Conservation (phyloP, 2,888 invertebrate species). For the Anthrax anthrax region DNA sequence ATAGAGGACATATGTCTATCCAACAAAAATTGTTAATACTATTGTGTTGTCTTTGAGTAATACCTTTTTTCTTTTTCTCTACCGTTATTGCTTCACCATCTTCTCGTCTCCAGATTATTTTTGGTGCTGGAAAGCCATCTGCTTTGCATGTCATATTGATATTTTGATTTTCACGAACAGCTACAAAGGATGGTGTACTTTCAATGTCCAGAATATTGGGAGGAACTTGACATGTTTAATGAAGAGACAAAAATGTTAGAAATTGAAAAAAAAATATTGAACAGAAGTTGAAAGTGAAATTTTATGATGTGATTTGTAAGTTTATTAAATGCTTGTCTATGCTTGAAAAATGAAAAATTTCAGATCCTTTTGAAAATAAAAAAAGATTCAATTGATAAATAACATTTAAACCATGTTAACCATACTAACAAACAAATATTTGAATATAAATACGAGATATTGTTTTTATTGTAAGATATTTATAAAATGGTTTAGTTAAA, state of each 20-base stretch:
- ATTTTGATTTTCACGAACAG: conserved; percentile 86
- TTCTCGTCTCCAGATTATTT: conserved; percentile 86
- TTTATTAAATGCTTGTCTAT: conserved; percentile 59
- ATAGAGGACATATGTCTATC: too few species aligned
- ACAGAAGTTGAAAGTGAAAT: too few species aligned
- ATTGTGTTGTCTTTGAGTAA: too few species aligned
- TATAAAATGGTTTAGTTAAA: too few species aligned
- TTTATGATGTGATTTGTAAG: too few species aligned
- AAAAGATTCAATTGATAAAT: too few species aligned
- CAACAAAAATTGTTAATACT: too few species aligned
- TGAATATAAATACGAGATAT: too few species aligned
- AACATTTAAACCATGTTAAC: too few species aligned
- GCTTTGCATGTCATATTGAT: conserved; percentile 84
- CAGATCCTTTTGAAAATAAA: conserved; percentile 76
- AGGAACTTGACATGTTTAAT: conserved; percentile 50
- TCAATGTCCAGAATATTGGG: conserved; percentile 83
- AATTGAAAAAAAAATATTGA: not conserved
- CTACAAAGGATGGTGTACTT: conserved; percentile 82
- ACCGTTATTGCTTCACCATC: conserved; percentile 77
- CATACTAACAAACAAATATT: too few species aligned
- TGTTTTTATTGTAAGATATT: too few species aligned
- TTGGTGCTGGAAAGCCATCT: conserved; percentile 80
- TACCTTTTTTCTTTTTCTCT: conserved; percentile 78
- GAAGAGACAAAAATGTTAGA: not conserved
- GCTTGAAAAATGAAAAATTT: conserved; percentile 52